Evolutionary conservation across 1,140 invertebrate genomes (phyloP).

Genomic region (Nymphalis io): DNA sequence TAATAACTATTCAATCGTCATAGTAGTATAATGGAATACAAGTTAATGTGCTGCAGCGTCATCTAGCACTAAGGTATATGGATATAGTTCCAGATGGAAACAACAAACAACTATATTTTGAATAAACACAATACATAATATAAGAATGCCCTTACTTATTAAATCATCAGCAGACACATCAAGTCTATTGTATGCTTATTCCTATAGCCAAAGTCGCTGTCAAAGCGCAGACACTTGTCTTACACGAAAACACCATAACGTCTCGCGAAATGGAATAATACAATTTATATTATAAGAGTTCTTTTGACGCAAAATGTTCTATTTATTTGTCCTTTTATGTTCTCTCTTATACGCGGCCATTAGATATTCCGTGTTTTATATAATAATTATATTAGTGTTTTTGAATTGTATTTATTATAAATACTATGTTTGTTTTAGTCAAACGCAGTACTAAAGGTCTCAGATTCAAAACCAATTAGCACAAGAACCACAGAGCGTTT

Average conservation of each 20-base stretch:
- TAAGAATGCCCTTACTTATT: slow-evolving; percentile 6
- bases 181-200: slow-evolving; percentile 22
- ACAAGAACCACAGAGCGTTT: too few species aligned
- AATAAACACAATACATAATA: not conserved
- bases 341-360: slow-evolving; percentile 46
- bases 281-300: slow-evolving; percentile 69
- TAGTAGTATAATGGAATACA: too few species aligned
- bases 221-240: slow-evolving; percentile 38
- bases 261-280: slow-evolving; percentile 58
- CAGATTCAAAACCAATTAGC: too few species aligned
- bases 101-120: not conserved
- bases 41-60: too few species aligned
- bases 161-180: slow-evolving; percentile 28
- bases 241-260: slow-evolving; percentile 43
- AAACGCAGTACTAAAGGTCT: too few species aligned
- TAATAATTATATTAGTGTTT: slow-evolving; percentile 3
- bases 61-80: too few species aligned
- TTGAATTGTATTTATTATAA: too few species aligned
- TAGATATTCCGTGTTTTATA: slow-evolving; percentile 18
- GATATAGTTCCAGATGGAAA: too few species aligned
- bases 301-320: slow-evolving; percentile 69
- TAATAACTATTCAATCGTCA: too few species aligned
- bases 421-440: too few species aligned
- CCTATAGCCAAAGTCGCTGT: slow-evolving; percentile 29
- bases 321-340: slow-evolving; percentile 59